Conservation (phyloP, 2,888 invertebrate species). For the Lycophotia porphyrea region DNA sequence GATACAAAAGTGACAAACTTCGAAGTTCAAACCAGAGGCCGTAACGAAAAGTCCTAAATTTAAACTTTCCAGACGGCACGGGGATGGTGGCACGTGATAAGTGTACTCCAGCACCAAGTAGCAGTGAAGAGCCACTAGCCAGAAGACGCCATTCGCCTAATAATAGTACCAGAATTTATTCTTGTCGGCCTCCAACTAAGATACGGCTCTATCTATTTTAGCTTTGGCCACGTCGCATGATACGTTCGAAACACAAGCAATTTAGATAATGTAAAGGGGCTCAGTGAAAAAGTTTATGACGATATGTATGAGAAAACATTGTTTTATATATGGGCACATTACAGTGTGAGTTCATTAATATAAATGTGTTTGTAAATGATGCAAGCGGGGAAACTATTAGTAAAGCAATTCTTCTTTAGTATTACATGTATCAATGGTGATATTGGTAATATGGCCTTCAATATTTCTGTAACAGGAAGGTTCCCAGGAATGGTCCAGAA, state of each 20-base stretch:
- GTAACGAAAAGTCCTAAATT: slow-evolving; percentile 53
- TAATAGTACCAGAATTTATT: slow-evolving; percentile 82
- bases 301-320: slow-evolving; percentile 11
- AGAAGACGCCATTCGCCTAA: slow-evolving; percentile 78
- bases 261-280: slow-evolving; percentile 63
- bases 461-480: neutral
- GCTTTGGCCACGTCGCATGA: slow-evolving; percentile 77
- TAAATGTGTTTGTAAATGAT: slow-evolving; percentile 31
- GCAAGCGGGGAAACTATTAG: slow-evolving; percentile 1
- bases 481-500: no score
- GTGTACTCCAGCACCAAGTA: slow-evolving; percentile 58
- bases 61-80: slow-evolving; percentile 56
- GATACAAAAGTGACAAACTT: slow-evolving; percentile 41
- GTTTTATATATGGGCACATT: slow-evolving; percentile 21
- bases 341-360: slow-evolving; percentile 25
- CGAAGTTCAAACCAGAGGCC: slow-evolving; percentile 22
- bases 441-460: neutral
- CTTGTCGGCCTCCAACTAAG: slow-evolving; percentile 86
- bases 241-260: slow-evolving; percentile 59
- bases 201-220: slow-evolving; percentile 83
- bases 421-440: neutral
- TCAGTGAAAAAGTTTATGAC: slow-evolving; percentile 33
- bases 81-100: slow-evolving; percentile 56
- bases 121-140: slow-evolving; percentile 61
- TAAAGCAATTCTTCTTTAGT: neutral